A percentile compares a stretch with the other conserved stretches of the same genome.
These are phyloP conservation scores for Ailurus styani DNA, from an alignment of 2,113 vertebrate species.

Conservation along the genomic window DNA sequence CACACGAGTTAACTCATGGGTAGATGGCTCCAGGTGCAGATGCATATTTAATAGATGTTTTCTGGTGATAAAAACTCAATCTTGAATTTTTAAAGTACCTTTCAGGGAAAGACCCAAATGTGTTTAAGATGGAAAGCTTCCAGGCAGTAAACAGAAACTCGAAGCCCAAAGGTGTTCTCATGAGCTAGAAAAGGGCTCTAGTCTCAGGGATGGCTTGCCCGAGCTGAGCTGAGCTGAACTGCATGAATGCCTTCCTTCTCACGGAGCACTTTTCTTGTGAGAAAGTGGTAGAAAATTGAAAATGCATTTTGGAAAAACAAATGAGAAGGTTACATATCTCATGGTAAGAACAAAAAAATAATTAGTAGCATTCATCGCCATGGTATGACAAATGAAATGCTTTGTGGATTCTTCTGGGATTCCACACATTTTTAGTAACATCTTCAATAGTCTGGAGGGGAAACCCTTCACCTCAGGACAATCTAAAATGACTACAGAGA, in stretches of 20 bases:
- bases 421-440: not conserved
- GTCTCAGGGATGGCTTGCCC: too few relatives aligned
- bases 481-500: not conserved
- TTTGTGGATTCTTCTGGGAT: not conserved
- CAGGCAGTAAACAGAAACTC: not conserved
- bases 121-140: not conserved
- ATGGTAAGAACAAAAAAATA: not conserved
- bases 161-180: not conserved
- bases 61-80: not conserved
- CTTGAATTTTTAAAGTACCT: conserved; percentile 49
- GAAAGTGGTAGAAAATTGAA: not conserved
- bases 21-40: not conserved
- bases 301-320: conserved; percentile 8
- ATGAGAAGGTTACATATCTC: not conserved
- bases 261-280: not conserved
- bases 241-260: not conserved
- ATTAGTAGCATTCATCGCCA: not conserved
- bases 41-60: conserved; percentile 36
- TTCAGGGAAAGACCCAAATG: conserved; percentile 6
- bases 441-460: not conserved
- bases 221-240: not conserved
- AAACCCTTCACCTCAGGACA: not conserved
- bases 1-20: not conserved
- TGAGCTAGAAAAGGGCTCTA: not conserved
- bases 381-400: not conserved